Base-by-base conservation (phyloP, 1,140 invertebrate species). In the Chrysopa pallens region DNA sequence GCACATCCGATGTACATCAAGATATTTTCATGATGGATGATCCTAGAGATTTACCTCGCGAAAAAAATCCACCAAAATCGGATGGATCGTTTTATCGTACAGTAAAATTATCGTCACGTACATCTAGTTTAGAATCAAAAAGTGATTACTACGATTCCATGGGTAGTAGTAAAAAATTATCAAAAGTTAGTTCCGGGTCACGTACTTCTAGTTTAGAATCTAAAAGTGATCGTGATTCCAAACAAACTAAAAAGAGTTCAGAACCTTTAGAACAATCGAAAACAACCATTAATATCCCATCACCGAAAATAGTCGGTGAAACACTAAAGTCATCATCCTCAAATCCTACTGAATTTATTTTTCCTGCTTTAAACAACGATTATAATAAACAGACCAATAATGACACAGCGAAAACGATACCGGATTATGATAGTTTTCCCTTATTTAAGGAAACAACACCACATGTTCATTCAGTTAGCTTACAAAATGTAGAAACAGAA, bases 1-100 rank as follows among this genome's bases (percentile, higher is more conserved):
- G 74, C 39, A 71, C 67, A 47, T 64, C 63, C 23, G 69, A 72
- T 47, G 55, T 70, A 33, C 63, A 69, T 27, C 59, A 72, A 42
- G 75, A 77, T 54, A 71, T 78, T 42, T 78, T 78, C 54, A 59
- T 72, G 33, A 64, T 71, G 33, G 76, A 80, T 51, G 76, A 78
- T 60, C 74, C 75, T 8, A 57, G 74, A 8, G 69, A 77, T 53
- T 62, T 77, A 36, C 75, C 75, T 2, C 64, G 74, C 4, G 75
- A 78, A 50, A 77, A 76, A 44, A 62, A 76, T 6, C 73, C 72
- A 1, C 67, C 76, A 11, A 69, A 76, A 52, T 78, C 75, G 0
- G 75, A 78, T 51, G 75, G 75, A 1, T 71, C 66, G 48, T 77
- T 75, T 51, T 77, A 77, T 49, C 75, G 74, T 47, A 70, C 73